phyloP scores from a whole-genome alignment of 2,797 vertebrate genomes.

The Synaphobranchus kaupii region DNA sequence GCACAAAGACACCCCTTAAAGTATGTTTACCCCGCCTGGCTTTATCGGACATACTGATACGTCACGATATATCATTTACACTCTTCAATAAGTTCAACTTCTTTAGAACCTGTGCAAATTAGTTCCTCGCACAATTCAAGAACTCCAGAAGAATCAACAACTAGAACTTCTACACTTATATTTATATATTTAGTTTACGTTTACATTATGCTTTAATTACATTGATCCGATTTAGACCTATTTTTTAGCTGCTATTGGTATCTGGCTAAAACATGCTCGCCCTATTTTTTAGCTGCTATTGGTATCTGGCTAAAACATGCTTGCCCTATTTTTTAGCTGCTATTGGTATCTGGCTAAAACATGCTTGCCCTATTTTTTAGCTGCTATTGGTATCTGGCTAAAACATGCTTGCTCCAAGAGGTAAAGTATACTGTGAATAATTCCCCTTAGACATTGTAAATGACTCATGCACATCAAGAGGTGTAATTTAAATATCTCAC shows the following conservation, averaged over 20 bases:
- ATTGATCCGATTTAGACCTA: background rate
- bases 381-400: background rate
- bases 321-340: background rate
- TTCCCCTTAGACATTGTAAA: background rate
- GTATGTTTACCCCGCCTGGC: no score
- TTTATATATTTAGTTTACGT: no score
- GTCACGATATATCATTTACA: no score
- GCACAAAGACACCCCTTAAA: no score
- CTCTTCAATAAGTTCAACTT: no score
- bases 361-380: background rate
- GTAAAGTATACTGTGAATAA: background rate
- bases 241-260: background rate
- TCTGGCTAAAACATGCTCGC: background rate
- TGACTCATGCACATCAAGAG: background rate
- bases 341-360: background rate
- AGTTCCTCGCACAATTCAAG: background rate
- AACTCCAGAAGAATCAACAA: background rate
- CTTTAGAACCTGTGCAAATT: no score
- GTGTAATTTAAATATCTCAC: background rate
- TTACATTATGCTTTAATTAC: background rate
- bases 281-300: background rate
- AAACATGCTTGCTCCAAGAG: background rate
- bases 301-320: background rate
- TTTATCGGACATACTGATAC: no score
- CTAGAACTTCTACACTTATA: background rate